phyloP scores from a whole-genome alignment of 2,888 invertebrate genomes.

The Rutpela maculata region DNA sequence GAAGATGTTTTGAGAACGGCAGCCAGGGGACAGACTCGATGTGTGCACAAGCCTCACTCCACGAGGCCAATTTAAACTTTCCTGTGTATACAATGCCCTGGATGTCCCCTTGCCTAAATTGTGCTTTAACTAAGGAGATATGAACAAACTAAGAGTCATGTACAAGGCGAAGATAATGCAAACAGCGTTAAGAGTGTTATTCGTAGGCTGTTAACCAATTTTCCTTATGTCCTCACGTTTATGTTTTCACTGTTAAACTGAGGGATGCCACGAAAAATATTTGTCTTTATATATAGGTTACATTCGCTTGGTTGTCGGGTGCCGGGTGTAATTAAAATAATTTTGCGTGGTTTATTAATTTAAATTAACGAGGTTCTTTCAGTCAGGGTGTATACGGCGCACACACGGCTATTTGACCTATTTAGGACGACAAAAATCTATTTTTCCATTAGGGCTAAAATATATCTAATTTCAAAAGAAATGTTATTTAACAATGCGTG shows the following conservation, averaged over 20 bases:
- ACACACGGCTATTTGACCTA: too few species aligned
- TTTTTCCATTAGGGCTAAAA: too few species aligned
- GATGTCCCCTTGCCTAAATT: slow-evolving; percentile 21
- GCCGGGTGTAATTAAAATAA: too few species aligned
- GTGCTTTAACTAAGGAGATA: slow-evolving; percentile 31
- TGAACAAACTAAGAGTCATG: slow-evolving; percentile 30
- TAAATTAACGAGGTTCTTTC: too few species aligned
- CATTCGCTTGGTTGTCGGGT: neutral
- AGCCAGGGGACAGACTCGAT: slow-evolving; percentile 14
- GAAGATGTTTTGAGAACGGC: slow-evolving; percentile 31
- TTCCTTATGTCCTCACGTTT: slow-evolving; percentile 31
- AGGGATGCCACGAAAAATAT: neutral
- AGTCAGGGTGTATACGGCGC: too few species aligned
- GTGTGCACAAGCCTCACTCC: slow-evolving; percentile 29
- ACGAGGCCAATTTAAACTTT: slow-evolving; percentile 34
- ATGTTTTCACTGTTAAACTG: neutral
- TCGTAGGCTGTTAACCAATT: slow-evolving; percentile 30
- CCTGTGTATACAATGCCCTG: slow-evolving; percentile 27
- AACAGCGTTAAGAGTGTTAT: slow-evolving; percentile 30
- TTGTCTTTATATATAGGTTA: neutral
- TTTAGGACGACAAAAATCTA: too few species aligned
- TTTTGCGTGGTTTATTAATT: too few species aligned
- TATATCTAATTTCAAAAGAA: too few species aligned
- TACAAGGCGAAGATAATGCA: slow-evolving; percentile 17
- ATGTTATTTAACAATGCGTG: too few species aligned